Conservation (phyloP, 1,140 invertebrate species). For the Trichonephila clavata region DNA sequence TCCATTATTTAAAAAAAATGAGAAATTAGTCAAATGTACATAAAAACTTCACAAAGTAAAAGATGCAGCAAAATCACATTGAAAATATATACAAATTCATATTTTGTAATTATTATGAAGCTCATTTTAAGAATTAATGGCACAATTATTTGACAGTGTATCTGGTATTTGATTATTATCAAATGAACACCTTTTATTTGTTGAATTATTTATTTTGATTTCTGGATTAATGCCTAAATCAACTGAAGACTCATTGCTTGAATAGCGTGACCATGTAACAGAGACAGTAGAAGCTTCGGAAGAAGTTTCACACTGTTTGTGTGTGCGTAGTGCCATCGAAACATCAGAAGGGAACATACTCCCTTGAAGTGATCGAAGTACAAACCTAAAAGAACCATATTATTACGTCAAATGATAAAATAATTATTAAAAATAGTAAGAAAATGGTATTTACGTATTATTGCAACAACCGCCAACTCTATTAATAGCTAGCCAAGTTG, state of each 20-base stretch:
- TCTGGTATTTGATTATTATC: background rate
- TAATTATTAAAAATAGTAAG: background rate
- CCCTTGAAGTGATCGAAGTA: conserved; percentile 55
- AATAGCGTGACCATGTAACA: conserved; percentile 62
- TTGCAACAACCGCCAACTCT: no score
- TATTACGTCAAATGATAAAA: background rate
- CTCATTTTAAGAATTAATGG: conserved; percentile 62
- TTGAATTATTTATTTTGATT: background rate
- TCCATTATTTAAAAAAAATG: background rate
- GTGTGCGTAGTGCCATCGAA: background rate
- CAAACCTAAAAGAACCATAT: conserved; percentile 41
- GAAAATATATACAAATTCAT: background rate
- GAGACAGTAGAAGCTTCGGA: conserved; percentile 60
- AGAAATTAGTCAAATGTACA: background rate
- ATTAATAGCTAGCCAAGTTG: no score
- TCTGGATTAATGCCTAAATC: conserved; percentile 36
- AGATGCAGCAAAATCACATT: background rate
- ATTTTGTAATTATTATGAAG: background rate
- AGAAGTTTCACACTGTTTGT: conserved; percentile 22
- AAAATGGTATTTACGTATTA: background rate
- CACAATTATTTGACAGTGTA: background rate
- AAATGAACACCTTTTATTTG: background rate
- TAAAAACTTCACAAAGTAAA: background rate
- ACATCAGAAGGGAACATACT: conserved; percentile 68
- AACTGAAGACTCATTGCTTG: conserved; percentile 63